Percentiles rank a stretch among this genome's conserved stretches.
These are phyloP conservation scores for Malthinus flaveolus DNA, from an alignment of 2,888 invertebrate genomes.

Conservation along the genomic window DNA sequence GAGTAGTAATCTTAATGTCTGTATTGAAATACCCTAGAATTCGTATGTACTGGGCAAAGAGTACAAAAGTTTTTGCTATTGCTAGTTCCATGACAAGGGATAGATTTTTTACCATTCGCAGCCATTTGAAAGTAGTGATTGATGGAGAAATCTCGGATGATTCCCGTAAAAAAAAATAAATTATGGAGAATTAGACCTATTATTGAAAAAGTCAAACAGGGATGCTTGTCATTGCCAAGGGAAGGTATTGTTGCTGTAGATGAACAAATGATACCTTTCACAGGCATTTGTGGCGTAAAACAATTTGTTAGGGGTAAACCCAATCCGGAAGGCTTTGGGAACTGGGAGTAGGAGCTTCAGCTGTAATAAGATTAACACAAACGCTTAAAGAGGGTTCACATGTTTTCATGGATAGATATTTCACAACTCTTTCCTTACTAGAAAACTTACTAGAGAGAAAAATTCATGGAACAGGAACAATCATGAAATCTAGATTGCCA, in stretches of 20 bases:
- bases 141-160: too few relatives aligned
- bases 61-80: too few relatives aligned
- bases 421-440: slow-evolving; percentile 22
- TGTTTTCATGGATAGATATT: slow-evolving; percentile 25
- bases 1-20: too few relatives aligned
- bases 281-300: slow-evolving; percentile 18
- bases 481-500: slow-evolving; percentile 20
- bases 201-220: too few relatives aligned
- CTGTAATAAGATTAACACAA: slow-evolving; percentile 31
- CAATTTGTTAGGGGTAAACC: slow-evolving; percentile 32
- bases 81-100: too few relatives aligned
- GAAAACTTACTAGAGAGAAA: slow-evolving; percentile 23
- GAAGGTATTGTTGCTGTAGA: slow-evolving; percentile 21
- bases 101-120: too few relatives aligned
- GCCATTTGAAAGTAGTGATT: too few relatives aligned
- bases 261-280: slow-evolving; percentile 25
- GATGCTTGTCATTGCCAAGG: too few relatives aligned
- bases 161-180: too few relatives aligned
- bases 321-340: slow-evolving; percentile 38
- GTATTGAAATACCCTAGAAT: too few relatives aligned
- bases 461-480: slow-evolving; percentile 22
- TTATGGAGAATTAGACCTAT: too few relatives aligned
- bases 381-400: slow-evolving; percentile 19
- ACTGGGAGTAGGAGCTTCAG: slow-evolving; percentile 35
- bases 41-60: too few relatives aligned